A percentile compares a stretch with the other conserved stretches of the same genome.
Evolutionary conservation across 2,797 vertebrate species (phyloP).

Genomic region (Vultur gryphus): DNA sequence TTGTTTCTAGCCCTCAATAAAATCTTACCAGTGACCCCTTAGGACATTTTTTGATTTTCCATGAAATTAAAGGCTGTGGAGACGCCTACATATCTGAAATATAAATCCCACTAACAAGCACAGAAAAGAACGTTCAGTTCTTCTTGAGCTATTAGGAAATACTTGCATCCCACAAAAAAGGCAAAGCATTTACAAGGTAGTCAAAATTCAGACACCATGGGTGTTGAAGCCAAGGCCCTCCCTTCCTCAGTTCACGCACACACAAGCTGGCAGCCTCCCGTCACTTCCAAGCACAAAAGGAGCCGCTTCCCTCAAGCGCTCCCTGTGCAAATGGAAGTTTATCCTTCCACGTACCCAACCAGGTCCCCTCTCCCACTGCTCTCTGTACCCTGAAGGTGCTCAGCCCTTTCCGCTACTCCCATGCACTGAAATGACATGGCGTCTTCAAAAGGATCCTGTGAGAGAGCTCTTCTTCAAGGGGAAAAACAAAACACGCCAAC

Average conservation of each 20-base stretch:
- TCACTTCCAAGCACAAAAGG: neutral
- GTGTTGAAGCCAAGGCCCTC: neutral
- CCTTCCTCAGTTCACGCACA: neutral
- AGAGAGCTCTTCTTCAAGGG: neutral
- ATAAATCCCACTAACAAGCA: neutral
- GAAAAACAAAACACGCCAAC: neutral
- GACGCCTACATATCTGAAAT: neutral
- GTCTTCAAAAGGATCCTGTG: neutral
- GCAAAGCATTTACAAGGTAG: neutral
- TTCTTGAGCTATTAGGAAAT: neutral
- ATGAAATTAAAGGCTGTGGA: neutral
- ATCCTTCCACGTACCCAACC: neutral
- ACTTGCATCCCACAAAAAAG: neutral
- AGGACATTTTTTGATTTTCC: neutral
- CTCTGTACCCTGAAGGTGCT: neutral
- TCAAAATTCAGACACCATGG: neutral
- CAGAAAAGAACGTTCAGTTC: neutral
- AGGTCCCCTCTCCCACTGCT: neutral
- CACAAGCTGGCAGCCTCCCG: accelerated
- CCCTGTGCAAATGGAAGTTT: neutral
- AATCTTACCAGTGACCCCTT: neutral
- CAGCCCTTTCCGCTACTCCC: neutral
- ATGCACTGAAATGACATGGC: neutral
- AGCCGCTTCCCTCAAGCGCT: neutral
- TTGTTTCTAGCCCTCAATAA: neutral